These are phyloP conservation scores for Ceratosolen solmsi DNA, from an alignment of 1,140 invertebrate species.

Conservation along the genomic window DNA sequence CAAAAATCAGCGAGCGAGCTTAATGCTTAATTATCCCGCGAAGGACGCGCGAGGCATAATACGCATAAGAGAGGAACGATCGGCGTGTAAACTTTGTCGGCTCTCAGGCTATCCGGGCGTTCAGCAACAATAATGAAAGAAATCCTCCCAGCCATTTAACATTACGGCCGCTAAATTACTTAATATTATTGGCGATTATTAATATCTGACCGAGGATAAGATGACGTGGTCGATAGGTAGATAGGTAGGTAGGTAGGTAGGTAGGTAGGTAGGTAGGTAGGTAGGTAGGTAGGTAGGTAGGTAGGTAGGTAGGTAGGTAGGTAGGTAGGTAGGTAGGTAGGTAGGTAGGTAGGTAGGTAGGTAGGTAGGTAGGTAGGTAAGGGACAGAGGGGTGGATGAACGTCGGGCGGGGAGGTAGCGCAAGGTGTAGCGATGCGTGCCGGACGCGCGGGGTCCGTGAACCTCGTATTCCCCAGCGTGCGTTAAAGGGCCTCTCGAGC, in stretches of 20 bases:
- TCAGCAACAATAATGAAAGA: not conserved
- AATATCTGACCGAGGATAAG: constrained; percentile 36
- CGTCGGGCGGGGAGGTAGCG: constrained; percentile 1
- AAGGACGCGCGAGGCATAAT: too few species aligned
- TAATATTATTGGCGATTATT: constrained; percentile 46
- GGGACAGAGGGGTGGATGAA: not conserved
- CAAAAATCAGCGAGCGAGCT: not conserved
- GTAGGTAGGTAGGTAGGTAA: not conserved
- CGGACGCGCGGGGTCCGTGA: constrained; percentile 41
- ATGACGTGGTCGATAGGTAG: too few species aligned
- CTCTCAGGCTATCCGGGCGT: not conserved
- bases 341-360: too few species aligned
- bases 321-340: too few species aligned
- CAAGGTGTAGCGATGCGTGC: constrained; percentile 43
- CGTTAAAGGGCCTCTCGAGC: constrained; percentile 32
- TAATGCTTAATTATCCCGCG: constrained; percentile 9
- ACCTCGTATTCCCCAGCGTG: constrained; percentile 8
- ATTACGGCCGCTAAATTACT: constrained; percentile 34
- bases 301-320: too few species aligned
- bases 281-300: too few species aligned
- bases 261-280: too few species aligned
- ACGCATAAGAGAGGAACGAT: not conserved
- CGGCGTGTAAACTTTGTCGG: not conserved
- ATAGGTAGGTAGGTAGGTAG: too few species aligned
- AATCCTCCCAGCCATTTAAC: constrained; percentile 3